These are phyloP conservation scores for human DNA, from an alignment of 2,113 vertebrate genomes.

Conservation along the genomic window DNA sequence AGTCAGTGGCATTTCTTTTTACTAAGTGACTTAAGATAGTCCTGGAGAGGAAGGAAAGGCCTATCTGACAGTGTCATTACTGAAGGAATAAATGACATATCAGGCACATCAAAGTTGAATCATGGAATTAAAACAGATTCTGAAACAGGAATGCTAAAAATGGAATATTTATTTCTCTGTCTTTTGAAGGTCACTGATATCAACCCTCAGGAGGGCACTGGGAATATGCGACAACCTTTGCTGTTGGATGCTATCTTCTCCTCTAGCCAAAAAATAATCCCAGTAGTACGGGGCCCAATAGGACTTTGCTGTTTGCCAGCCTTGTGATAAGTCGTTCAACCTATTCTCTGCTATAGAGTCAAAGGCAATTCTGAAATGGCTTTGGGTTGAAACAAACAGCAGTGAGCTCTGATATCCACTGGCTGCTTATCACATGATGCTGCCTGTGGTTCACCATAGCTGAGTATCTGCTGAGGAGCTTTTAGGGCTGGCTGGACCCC, in stretches of 20 bases:
- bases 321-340: not conserved
- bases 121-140: not conserved
- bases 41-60: not conserved
- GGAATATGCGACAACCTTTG: not conserved
- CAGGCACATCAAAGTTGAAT: not conserved
- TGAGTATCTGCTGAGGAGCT: not conserved
- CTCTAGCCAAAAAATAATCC: not conserved
- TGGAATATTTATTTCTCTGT: not conserved
- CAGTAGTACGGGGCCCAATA: not conserved
- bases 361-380: not conserved
- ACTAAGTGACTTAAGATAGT: not conserved
- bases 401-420: not conserved
- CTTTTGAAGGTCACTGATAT: conserved; percentile 27
- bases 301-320: not conserved
- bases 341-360: not conserved
- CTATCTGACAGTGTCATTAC: conserved; percentile 2
- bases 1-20: not conserved
- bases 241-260: not conserved
- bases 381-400: not conserved
- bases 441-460: not conserved
- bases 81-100: not conserved
- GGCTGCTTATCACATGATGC: not conserved
- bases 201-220: not conserved
- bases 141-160: not conserved
- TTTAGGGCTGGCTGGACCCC: not conserved